These are phyloP conservation scores for Dryobotodes eremita DNA, from an alignment of 2,888 invertebrate species.

Conservation along the genomic window DNA sequence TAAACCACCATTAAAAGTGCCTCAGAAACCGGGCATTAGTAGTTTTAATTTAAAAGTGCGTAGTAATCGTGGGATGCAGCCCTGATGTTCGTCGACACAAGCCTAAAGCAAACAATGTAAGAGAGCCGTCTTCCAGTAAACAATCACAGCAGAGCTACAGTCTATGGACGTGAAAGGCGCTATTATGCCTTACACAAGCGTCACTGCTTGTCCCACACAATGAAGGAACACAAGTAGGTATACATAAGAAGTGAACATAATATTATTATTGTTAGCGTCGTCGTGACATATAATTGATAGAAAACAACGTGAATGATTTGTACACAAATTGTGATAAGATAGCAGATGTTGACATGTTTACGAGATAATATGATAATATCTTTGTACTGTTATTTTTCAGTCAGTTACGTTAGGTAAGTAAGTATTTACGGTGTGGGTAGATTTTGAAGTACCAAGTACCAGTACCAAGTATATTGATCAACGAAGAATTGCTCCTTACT, in stretches of 20 bases:
- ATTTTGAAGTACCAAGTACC: background rate
- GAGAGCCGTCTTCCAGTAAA: conserved; percentile 55
- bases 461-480: background rate
- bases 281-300: conserved; percentile 66
- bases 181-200: conserved; percentile 50
- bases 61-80: conserved; percentile 29
- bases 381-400: conserved; percentile 36
- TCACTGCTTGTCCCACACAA: conserved; percentile 52
- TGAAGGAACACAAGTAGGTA: conserved; percentile 31
- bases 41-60: background rate
- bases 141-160: conserved; percentile 49
- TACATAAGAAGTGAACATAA: conserved; percentile 29
- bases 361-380: background rate
- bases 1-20: too few species aligned
- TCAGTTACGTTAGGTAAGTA: conserved; percentile 15
- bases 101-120: conserved; percentile 62
- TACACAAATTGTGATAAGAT: conserved; percentile 56
- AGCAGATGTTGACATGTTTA: conserved; percentile 39
- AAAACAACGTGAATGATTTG: conserved; percentile 59
- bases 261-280: conserved; percentile 49
- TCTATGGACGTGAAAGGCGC: conserved; percentile 51
- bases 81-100: conserved; percentile 45
- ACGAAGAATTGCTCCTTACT: background rate
- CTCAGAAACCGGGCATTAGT: too few species aligned
- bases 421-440: background rate